phyloP scores from a whole-genome alignment of 1,140 invertebrate genomes.

The Varroa destructor region DNA sequence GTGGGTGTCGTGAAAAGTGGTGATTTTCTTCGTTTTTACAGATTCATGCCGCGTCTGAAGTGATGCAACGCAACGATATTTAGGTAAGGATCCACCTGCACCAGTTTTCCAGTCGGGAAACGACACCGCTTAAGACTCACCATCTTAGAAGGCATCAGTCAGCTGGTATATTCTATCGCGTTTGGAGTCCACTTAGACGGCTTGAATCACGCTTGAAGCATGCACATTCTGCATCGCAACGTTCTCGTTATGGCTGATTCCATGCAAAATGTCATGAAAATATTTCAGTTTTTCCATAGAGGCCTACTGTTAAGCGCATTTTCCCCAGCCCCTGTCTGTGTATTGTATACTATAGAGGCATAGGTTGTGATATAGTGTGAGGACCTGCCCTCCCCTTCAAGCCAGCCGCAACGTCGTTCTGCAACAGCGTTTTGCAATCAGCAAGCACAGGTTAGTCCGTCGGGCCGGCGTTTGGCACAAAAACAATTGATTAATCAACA shows the following conservation, averaged over 20 bases:
- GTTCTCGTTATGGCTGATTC: background rate
- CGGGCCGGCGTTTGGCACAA: too few species aligned
- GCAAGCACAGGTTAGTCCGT: too few species aligned
- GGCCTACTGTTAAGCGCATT: slow-evolving; percentile 4
- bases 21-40: too few species aligned
- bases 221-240: slow-evolving; percentile 16
- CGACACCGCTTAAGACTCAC: background rate
- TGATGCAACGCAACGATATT: slow-evolving; percentile 10
- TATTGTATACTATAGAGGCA: too few species aligned
- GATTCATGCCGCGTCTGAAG: slow-evolving; percentile 4
- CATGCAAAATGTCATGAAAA: background rate
- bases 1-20: too few species aligned
- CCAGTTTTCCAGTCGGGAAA: slow-evolving; percentile 2
- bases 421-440: too few species aligned
- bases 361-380: too few species aligned
- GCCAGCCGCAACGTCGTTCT: too few species aligned
- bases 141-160: background rate
- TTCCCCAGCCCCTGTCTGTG: too few species aligned
- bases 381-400: too few species aligned
- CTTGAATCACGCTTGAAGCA: background rate
- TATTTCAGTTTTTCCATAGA: slow-evolving; percentile 14
- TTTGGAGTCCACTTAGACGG: background rate
- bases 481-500: too few species aligned
- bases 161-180: background rate
- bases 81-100: slow-evolving; percentile 19